A percentile compares a stretch with the other conserved stretches of the same genome.
phyloP scores from a whole-genome alignment of 1,140 invertebrate genomes.

The Vanessa tameamea region DNA sequence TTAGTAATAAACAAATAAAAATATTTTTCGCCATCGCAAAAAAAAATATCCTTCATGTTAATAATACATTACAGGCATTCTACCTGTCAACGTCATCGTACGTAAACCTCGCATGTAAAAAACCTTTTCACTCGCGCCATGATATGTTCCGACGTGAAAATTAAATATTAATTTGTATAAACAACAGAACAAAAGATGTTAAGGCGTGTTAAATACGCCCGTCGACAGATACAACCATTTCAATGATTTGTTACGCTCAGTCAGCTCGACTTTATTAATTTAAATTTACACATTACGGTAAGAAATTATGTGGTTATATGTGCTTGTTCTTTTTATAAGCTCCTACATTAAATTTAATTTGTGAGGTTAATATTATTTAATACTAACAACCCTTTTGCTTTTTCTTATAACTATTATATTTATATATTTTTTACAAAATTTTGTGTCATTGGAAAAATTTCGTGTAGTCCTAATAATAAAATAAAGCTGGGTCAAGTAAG shows the following conservation, averaged over 20 bases:
- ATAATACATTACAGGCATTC: slow-evolving; percentile 5
- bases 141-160: slow-evolving; percentile 56
- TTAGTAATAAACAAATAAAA: neutral
- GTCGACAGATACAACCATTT: slow-evolving; percentile 50
- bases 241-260: slow-evolving; percentile 61
- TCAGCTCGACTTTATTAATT: slow-evolving; percentile 53
- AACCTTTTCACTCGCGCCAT: slow-evolving; percentile 17
- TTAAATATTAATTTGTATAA: slow-evolving; percentile 75
- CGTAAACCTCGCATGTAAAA: neutral
- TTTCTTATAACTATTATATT: too few species aligned
- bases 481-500: too few species aligned
- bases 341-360: neutral
- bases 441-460: too few species aligned
- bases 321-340: neutral
- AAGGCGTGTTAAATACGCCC: slow-evolving; percentile 54
- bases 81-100: slow-evolving; percentile 12
- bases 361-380: neutral
- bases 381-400: too few species aligned
- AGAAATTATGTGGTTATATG: neutral
- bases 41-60: neutral
- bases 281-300: slow-evolving; percentile 39
- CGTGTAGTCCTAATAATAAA: too few species aligned
- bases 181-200: slow-evolving; percentile 58
- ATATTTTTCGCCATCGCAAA: neutral
- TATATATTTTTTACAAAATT: too few species aligned